Evolutionary conservation across 2,113 vertebrate genomes (phyloP).

Genomic region (Nyctibius bracteatus): DNA sequence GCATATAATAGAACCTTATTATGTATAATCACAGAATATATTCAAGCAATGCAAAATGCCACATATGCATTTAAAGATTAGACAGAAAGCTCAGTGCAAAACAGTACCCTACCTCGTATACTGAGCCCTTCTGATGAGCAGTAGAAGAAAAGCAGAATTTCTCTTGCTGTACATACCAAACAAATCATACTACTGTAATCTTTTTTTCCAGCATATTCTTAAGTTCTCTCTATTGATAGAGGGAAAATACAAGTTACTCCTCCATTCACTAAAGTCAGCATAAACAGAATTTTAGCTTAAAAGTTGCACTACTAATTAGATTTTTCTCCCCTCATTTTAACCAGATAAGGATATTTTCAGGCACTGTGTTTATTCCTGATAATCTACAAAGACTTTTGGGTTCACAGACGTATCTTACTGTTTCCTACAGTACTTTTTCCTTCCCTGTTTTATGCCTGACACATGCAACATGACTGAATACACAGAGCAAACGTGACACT

Average conservation of each 20-base stretch:
- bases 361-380: not conserved
- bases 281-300: not conserved
- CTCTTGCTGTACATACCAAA: not conserved
- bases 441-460: not conserved
- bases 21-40: not conserved
- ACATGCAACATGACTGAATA: not conserved
- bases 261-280: not conserved
- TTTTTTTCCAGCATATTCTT: not conserved
- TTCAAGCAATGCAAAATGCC: not conserved
- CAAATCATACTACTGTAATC: not conserved
- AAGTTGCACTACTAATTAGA: not conserved
- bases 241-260: not conserved
- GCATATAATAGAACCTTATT: not conserved
- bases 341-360: not conserved
- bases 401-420: not conserved
- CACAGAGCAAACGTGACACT: not conserved
- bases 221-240: not conserved
- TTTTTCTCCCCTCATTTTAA: not conserved
- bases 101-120: not conserved
- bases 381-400: not conserved
- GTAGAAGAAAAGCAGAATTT: not conserved
- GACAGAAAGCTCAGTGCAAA: not conserved
- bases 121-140: not conserved
- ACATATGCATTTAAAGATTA: not conserved
- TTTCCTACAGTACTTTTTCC: not conserved